phyloP scores from a whole-genome alignment of 2,797 vertebrate species.

The Eulemur coronatus region DNA sequence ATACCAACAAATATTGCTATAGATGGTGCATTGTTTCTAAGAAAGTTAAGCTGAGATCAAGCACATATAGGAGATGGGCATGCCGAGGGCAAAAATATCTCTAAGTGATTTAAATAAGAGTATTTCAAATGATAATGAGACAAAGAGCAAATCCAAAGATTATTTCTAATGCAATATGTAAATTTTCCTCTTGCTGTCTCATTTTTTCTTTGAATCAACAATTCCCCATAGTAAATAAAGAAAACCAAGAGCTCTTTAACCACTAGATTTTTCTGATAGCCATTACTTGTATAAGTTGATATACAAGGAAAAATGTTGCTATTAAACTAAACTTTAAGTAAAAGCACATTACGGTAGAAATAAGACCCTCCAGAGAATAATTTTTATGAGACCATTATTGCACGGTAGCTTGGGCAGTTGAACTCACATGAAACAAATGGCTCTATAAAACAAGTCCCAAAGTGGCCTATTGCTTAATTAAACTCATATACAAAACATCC shows the following conservation, averaged over 20 bases:
- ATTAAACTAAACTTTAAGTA: conserved; percentile 77
- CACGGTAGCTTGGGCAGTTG: conserved; percentile 75
- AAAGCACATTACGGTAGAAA: conserved; percentile 75
- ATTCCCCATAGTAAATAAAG: conserved; percentile 35
- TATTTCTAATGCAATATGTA: conserved; percentile 22
- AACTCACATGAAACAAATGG: conserved; percentile 76
- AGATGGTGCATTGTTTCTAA: neutral
- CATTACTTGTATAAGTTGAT: conserved; percentile 56
- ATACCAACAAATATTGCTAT: neutral
- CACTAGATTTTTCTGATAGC: conserved; percentile 53
- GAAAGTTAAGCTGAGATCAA: neutral
- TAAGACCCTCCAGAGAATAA: conserved; percentile 70
- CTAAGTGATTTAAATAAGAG: conserved; percentile 23
- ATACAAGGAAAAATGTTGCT: conserved; percentile 69
- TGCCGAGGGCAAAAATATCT: neutral
- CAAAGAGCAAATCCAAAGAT: conserved; percentile 3
- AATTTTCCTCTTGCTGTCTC: neutral
- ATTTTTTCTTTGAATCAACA: conserved; percentile 36
- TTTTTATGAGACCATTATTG: conserved; percentile 77
- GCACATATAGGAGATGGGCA: neutral
- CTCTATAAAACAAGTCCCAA: conserved; percentile 77
- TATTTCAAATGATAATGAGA: conserved; percentile 53
- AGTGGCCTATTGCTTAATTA: conserved; percentile 77
- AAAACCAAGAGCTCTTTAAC: conserved; percentile 58
- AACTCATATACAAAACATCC: conserved; percentile 76